phyloP scores from a whole-genome alignment of 2,888 invertebrate genomes.

The Campoletis raptor region DNA sequence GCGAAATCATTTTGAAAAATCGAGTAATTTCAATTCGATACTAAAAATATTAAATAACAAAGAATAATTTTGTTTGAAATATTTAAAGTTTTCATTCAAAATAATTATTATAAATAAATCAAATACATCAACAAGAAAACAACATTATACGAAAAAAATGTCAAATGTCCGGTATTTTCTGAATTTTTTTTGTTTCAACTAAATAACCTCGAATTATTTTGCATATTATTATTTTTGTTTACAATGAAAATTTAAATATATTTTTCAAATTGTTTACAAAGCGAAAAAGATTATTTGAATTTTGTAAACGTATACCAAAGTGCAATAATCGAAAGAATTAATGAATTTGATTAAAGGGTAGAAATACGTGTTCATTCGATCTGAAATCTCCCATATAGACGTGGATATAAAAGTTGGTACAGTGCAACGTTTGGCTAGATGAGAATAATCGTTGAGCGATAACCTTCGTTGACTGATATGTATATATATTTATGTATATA shows the following conservation, averaged over 20 bases:
- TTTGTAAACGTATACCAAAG: background rate
- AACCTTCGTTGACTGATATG: constrained; percentile 62
- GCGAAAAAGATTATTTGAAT: no score
- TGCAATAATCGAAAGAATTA: background rate
- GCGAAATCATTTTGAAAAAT: background rate
- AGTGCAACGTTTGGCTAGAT: constrained; percentile 61
- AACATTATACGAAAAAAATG: no score
- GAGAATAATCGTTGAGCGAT: constrained; percentile 69
- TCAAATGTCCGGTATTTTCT: no score
- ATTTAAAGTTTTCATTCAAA: no score
- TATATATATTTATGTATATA: constrained; percentile 1
- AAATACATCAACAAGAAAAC: no score
- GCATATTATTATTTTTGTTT: no score
- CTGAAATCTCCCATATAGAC: constrained; percentile 13
- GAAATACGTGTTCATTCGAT: background rate
- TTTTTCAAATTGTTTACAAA: no score
- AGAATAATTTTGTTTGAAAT: no score
- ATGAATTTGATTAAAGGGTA: background rate
- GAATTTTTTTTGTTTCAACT: no score
- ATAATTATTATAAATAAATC: no score
- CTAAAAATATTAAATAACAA: background rate
- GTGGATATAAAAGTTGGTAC: constrained; percentile 29
- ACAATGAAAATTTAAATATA: no score
- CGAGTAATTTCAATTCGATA: background rate
- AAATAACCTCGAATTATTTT: no score